Evolutionary conservation across 2,113 vertebrate genomes (phyloP), one percentile per base, ranked within the genome.

Genomic region (Oryzias javanicus): DNA sequence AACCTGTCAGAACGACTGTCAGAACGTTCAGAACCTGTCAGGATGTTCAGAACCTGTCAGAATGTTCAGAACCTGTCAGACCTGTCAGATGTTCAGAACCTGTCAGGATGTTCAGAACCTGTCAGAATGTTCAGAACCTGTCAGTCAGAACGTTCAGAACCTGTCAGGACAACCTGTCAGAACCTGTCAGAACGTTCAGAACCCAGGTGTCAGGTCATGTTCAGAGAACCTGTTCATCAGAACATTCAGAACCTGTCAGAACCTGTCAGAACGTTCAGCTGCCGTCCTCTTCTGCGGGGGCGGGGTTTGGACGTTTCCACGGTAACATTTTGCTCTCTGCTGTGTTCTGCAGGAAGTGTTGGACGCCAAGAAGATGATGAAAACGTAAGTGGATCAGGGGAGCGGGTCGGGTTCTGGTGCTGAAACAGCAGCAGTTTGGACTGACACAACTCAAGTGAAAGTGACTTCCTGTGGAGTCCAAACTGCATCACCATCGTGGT

Each of bases 281-380:
- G 22, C 22, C 19, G 40, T 60, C 66, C 54, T 53, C 61, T 4
- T 58, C 7, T 14, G 59, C 61, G 71, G 55, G 60, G 77, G 22
- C 3, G 22, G 22, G 2, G 22, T 2, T 22, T 2, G 22, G 22
- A 76, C 76, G 78, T 66, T 69, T 56, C 74, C 74, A 63, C 27
- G 29, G 47, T 49, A 10, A 62, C 29, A 1, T 44, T 47, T 25
- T 59, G 46, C 57, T 25, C 6, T 67, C 63, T 72, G 1, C 1
- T 67, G 53, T 83, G 41, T 64, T 76, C 50, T 61, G 55, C 80
- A 92, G 91, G 86, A 82, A 63, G 64, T 59, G 25, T 45, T 8
- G 55, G 67, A 15, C 63, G 41, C 25, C 65, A 77, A 45, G 15
- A 8, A 62, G 73, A 60, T 6, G n/a, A 22, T 14, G 14, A 7